phyloP scores from a whole-genome alignment of 2,797 vertebrate genomes.

The Gouania willdenowi region DNA sequence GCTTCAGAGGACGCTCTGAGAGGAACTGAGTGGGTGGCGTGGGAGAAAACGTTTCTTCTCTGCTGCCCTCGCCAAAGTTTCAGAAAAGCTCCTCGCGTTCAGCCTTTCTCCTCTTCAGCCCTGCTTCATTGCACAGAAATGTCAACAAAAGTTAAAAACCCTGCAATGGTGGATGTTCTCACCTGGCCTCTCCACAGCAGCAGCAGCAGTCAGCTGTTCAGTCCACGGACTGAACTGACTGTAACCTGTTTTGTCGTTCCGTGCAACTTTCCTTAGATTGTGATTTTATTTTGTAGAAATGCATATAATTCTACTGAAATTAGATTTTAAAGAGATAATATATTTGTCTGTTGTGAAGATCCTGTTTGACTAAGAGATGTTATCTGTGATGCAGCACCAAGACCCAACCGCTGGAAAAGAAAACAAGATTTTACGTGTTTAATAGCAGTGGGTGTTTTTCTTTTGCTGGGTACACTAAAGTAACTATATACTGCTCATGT shows the following conservation, averaged over 20 bases:
- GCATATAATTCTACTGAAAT: constrained; percentile 64
- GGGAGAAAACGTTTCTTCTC: constrained; percentile 32
- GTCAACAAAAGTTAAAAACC: constrained; percentile 39
- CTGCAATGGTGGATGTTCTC: constrained; percentile 45
- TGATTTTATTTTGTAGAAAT: constrained; percentile 69
- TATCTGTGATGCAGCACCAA: constrained; percentile 52
- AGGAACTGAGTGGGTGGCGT: constrained; percentile 29
- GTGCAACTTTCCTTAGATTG: constrained; percentile 65
- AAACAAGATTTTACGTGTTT: constrained; percentile 36
- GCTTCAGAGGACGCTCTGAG: constrained; percentile 47
- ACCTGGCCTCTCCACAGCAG: constrained; percentile 47
- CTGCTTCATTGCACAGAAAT: constrained; percentile 58
- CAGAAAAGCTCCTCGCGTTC: constrained; percentile 51
- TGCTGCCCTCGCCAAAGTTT: constrained; percentile 34
- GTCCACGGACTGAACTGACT: constrained; percentile 48
- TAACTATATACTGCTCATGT: constrained; percentile 52
- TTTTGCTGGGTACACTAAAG: constrained; percentile 42
- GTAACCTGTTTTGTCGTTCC: constrained; percentile 57
- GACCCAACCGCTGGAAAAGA: constrained; percentile 40
- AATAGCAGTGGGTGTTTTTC: constrained; percentile 46
- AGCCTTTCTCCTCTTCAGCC: constrained; percentile 54
- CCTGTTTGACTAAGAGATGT: constrained; percentile 61
- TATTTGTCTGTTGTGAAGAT: constrained; percentile 70
- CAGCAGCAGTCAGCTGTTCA: constrained; percentile 23
- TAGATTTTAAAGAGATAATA: constrained; percentile 46